These are phyloP conservation scores for Hippocampus zosterae DNA, from an alignment of 2,113 vertebrate species.

Conservation along the genomic window DNA sequence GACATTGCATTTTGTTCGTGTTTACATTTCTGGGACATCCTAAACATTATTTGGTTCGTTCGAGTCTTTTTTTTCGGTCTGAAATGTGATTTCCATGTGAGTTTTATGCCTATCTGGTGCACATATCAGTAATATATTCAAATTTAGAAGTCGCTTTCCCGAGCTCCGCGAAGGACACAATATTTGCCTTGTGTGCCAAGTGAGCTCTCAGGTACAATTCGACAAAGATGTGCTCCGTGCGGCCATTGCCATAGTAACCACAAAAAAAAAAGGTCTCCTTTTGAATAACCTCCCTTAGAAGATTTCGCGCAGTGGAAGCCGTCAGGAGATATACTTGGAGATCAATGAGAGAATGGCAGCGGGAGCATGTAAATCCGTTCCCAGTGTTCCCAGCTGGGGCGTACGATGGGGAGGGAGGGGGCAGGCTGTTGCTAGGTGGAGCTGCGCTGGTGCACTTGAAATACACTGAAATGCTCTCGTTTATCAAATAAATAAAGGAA, in stretches of 20 bases:
- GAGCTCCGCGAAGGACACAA: slow-evolving; percentile 10
- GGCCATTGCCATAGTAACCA: slow-evolving; percentile 65
- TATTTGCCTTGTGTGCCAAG: slow-evolving; percentile 23
- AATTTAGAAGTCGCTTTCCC: slow-evolving; percentile 42
- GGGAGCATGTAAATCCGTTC: slow-evolving; percentile 44
- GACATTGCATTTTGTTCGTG: no score
- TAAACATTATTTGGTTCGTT: no score
- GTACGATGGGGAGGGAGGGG: slow-evolving; percentile 16
- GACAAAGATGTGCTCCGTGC: slow-evolving; percentile 45
- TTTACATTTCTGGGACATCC: no score
- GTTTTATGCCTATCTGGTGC: neutral
- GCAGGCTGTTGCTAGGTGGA: slow-evolving; percentile 64
- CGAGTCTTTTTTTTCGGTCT: neutral
- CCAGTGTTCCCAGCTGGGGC: slow-evolving; percentile 48
- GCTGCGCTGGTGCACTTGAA: slow-evolving; percentile 24
- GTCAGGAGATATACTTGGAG: slow-evolving; percentile 51
- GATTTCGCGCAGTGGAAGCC: slow-evolving; percentile 32
- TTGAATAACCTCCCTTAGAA: slow-evolving; percentile 52
- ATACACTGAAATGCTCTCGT: neutral
- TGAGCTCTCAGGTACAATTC: slow-evolving; percentile 54
- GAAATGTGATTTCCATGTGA: neutral
- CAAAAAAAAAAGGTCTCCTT: slow-evolving; percentile 49
- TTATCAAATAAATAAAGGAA: neutral
- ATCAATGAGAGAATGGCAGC: slow-evolving; percentile 22
- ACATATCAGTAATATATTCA: slow-evolving; percentile 8